Conservation (phyloP, 2,888 invertebrate genomes). For the Caenorhabditis sulstoni region DNA sequence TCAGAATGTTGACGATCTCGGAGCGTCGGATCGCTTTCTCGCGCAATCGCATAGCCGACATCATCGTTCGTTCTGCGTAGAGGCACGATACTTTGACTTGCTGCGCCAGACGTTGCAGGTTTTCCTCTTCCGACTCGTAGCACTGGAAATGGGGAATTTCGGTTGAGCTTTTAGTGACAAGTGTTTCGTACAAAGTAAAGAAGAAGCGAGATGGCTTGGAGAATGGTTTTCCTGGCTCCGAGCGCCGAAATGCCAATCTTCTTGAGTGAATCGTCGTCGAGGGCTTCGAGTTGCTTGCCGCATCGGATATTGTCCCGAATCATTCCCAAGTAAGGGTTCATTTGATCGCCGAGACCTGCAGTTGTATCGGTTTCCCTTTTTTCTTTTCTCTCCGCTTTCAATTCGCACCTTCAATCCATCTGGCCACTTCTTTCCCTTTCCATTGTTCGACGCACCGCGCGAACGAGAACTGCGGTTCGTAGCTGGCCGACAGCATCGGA, state of each 20-base stretch:
- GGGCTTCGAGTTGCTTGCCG: slow-evolving; percentile 89
- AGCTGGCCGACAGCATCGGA: slow-evolving; percentile 56
- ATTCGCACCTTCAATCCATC: slow-evolving; percentile 69
- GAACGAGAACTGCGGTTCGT: slow-evolving; percentile 56
- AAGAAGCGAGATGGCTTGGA: slow-evolving; percentile 93
- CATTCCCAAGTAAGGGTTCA: slow-evolving; percentile 64
- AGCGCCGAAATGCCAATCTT: slow-evolving; percentile 90
- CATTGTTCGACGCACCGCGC: slow-evolving; percentile 64
- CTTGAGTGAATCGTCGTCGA: slow-evolving; percentile 91
- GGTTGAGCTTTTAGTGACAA: background rate
- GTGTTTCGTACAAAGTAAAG: slow-evolving; percentile 85
- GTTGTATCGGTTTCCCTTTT: too few relatives aligned
- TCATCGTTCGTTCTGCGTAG: slow-evolving; percentile 53
- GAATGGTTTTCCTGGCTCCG: slow-evolving; percentile 93
- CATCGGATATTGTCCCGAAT: slow-evolving; percentile 63
- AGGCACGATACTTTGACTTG: slow-evolving; percentile 87
- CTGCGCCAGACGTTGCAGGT: slow-evolving; percentile 91
- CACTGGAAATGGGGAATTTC: slow-evolving; percentile 84
- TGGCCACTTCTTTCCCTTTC: slow-evolving; percentile 64
- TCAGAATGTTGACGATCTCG: slow-evolving; percentile 66
- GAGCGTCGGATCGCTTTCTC: slow-evolving; percentile 59
- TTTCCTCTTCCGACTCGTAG: slow-evolving; percentile 92
- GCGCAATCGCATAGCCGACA: slow-evolving; percentile 51
- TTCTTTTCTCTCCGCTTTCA: too few relatives aligned
- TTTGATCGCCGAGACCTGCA: slow-evolving; percentile 65